These are phyloP conservation scores for Chelidonichthys spinosus DNA, from an alignment of 2,797 vertebrate species.

Conservation along the genomic window DNA sequence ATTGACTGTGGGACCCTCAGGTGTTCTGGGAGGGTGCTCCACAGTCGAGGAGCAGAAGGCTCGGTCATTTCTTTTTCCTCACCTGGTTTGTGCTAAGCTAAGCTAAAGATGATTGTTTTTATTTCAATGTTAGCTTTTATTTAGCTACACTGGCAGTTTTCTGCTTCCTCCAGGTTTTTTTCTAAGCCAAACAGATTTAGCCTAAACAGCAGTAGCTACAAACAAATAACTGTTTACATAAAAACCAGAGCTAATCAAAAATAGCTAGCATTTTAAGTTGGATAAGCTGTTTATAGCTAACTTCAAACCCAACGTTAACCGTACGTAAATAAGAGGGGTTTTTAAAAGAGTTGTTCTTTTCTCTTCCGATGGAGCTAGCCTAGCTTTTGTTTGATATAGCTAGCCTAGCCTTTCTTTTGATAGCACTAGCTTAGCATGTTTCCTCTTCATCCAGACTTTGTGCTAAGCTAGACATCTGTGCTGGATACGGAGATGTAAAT, in stretches of 20 bases:
- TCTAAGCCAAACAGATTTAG: too few species aligned
- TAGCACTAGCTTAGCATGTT: neutral
- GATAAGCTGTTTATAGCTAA: neutral
- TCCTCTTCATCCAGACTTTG: neutral
- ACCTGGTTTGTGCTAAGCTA: neutral
- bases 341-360: neutral
- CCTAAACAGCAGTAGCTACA: neutral
- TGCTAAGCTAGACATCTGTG: neutral
- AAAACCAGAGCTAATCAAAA: neutral
- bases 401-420: neutral
- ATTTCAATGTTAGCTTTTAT: neutral
- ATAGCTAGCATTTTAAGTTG: neutral
- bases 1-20: too few species aligned
- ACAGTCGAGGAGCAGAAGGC: too few species aligned
- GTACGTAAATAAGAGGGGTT: neutral
- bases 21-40: too few species aligned
- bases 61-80: neutral
- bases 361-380: neutral
- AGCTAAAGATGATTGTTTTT: neutral
- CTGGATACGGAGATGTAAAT: neutral
- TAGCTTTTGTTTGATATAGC: neutral
- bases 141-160: too few species aligned
- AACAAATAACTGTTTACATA: neutral
- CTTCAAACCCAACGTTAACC: neutral
- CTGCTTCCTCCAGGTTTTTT: too few species aligned